These are phyloP conservation scores for Columba livia DNA, from an alignment of 2,113 vertebrate species.

Conservation along the genomic window DNA sequence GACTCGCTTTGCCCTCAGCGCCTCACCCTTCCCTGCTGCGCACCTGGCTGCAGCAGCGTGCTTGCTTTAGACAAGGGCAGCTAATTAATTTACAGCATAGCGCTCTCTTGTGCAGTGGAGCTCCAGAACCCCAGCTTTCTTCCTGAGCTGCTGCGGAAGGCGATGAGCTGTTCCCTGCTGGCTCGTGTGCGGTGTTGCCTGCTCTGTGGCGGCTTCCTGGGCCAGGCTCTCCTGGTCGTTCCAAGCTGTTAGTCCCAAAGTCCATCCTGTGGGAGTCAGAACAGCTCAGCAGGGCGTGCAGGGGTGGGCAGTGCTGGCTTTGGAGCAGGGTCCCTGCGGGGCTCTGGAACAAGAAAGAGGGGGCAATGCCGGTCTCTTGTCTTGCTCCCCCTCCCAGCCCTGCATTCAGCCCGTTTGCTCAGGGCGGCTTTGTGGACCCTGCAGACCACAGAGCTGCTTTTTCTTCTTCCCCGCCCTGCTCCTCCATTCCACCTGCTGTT, in stretches of 20 bases:
- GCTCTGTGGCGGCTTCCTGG: not conserved
- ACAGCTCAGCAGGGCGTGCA: not conserved
- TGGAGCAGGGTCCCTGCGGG: not conserved
- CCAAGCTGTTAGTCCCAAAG: not conserved
- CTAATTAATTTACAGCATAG: not conserved
- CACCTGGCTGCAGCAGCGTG: not conserved
- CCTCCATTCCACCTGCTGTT: not conserved
- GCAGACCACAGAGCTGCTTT: not conserved
- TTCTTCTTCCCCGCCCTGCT: not conserved
- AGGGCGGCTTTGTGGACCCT: not conserved
- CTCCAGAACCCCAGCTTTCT: not conserved
- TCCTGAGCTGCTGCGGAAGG: not conserved
- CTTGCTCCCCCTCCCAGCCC: not conserved
- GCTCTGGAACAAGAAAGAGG: not conserved
- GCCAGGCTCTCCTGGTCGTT: not conserved
- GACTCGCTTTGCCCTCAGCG: not conserved
- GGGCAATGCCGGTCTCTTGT: not conserved
- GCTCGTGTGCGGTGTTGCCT: rapidly evolving
- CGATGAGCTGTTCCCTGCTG: not conserved
- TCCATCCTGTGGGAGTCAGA: not conserved
- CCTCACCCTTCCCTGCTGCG: not conserved
- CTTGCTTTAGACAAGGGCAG: not conserved
- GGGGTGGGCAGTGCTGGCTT: not conserved
- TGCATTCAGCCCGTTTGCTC: not conserved
- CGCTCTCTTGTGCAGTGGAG: not conserved